Evolutionary conservation across 2,797 vertebrate species (phyloP).

Genomic region (Chiroxiphia lanceolata): DNA sequence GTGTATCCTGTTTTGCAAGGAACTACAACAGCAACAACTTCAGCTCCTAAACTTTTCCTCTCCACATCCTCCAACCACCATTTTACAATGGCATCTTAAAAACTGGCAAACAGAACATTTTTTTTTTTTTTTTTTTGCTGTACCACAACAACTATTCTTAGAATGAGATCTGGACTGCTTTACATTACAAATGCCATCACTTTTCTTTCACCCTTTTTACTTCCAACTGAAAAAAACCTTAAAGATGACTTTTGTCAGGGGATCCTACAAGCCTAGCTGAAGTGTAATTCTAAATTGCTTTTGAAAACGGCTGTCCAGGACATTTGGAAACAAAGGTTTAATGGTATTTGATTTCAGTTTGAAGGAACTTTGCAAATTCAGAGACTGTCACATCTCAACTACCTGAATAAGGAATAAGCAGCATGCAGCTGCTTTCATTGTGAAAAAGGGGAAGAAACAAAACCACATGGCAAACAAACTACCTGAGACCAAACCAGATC

Average conservation of each 20-base stretch:
- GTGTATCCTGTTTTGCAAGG: not conserved
- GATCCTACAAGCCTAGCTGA: not conserved
- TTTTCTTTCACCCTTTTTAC: not conserved
- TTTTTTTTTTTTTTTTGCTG: not conserved
- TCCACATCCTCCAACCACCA: not conserved
- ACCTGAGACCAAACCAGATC: not conserved
- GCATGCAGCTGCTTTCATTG: not conserved
- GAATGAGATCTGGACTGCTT: not conserved
- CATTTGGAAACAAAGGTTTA: not conserved
- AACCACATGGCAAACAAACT: not conserved
- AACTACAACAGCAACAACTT: not conserved
- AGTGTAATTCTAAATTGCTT: not conserved
- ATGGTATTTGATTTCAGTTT: not conserved
- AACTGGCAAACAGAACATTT: not conserved
- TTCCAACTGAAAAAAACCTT: not conserved
- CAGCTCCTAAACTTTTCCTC: not conserved
- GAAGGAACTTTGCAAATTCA: not conserved
- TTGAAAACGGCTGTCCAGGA: not conserved
- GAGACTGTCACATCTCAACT: not conserved
- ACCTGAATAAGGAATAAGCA: not conserved
- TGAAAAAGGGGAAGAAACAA: not conserved
- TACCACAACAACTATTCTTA: not conserved
- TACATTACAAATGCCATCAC: not conserved
- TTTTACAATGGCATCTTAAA: not conserved
- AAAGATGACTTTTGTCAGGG: not conserved